phyloP scores from a whole-genome alignment of 2,113 vertebrate species.

The Poicephalus meyeri region DNA sequence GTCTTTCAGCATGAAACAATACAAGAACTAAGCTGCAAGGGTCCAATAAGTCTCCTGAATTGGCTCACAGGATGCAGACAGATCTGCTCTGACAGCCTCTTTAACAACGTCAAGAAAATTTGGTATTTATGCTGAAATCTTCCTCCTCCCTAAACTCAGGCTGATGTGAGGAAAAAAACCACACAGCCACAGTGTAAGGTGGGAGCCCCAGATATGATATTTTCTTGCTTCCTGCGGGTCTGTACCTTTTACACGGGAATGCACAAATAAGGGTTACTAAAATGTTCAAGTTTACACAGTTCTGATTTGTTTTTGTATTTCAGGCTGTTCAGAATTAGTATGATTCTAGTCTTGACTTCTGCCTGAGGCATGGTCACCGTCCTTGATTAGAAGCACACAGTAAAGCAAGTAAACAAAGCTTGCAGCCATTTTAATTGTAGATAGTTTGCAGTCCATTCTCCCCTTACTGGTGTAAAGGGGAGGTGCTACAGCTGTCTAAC shows the following conservation, averaged over 20 bases:
- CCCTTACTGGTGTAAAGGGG: background rate
- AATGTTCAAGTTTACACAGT: background rate
- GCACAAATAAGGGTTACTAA: background rate
- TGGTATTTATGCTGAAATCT: background rate
- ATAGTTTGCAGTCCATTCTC: background rate
- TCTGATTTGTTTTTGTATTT: background rate
- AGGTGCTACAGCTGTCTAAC: background rate
- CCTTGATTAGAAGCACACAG: background rate
- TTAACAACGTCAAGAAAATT: background rate
- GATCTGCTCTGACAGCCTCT: background rate
- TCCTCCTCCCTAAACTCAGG: background rate
- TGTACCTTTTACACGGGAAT: background rate
- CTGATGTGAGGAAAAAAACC: background rate
- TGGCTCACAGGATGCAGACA: background rate
- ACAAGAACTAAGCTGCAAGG: background rate
- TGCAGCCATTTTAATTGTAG: background rate
- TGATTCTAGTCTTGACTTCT: background rate
- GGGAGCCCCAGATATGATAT: background rate
- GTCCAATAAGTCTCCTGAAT: background rate
- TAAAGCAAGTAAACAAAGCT: background rate
- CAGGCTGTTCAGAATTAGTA: background rate
- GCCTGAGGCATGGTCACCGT: background rate
- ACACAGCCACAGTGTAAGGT: background rate
- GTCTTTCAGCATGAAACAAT: background rate
- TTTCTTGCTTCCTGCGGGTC: background rate